phyloP scores from a whole-genome alignment of 2,797 vertebrate genomes.

The Gambelia wislizenii region DNA sequence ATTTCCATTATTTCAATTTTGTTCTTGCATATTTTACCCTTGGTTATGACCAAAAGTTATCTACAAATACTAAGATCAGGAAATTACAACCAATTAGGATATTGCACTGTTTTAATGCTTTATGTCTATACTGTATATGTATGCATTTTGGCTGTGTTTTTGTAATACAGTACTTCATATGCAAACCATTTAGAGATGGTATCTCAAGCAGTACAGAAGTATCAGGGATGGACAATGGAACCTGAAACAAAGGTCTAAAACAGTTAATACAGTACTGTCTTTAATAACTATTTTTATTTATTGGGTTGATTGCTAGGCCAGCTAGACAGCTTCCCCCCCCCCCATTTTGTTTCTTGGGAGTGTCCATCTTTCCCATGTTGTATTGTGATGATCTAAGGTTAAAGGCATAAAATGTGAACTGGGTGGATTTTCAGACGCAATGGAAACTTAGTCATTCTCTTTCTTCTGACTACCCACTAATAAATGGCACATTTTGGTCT shows the following conservation, averaged over 20 bases:
- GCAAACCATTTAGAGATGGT: background rate
- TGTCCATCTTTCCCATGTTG: background rate
- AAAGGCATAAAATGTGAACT: background rate
- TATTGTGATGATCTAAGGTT: background rate
- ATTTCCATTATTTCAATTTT: background rate
- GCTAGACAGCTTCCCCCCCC: background rate
- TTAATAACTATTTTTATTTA: background rate
- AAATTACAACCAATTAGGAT: no score
- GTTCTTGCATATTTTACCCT: background rate
- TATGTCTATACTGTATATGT: background rate
- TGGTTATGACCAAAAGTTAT: background rate
- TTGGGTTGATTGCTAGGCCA: background rate
- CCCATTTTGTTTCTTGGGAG: background rate
- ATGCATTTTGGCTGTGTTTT: background rate
- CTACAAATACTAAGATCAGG: no score
- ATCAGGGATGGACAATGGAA: background rate
- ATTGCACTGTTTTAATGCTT: no score
- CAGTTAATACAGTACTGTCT: background rate
- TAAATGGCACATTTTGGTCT: background rate
- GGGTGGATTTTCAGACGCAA: background rate
- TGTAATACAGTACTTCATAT: background rate
- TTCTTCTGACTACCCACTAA: background rate
- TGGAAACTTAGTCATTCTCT: background rate
- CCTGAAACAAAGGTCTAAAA: background rate
- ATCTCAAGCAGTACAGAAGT: background rate